Evolutionary conservation across 2,888 invertebrate genomes (phyloP), one percentile per base, ranked within the genome.

Genomic region (Tachystola acroxantha): DNA sequence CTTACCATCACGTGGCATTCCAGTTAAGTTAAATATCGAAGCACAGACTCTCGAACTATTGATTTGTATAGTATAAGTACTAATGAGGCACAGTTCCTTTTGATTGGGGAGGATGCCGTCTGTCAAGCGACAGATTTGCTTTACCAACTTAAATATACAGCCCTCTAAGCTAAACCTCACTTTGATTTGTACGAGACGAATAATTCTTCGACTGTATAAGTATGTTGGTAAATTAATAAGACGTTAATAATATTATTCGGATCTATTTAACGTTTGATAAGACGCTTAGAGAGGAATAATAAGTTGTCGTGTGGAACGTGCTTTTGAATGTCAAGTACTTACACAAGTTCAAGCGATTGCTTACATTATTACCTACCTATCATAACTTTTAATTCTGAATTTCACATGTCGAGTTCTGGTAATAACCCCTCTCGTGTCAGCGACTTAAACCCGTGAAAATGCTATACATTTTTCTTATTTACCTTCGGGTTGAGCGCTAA

Each of bases 161-260:
- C 14, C 16, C 16, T 1, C 7, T 12, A 32, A 11, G 11, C 3
- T 3, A 20, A 2, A 22, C 2, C 1, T 22, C 3, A 9, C 9
- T 11, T n/a, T 9, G 22, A 24, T 13, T 4, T n/a, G n/a, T 2
- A n/a, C 3, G 4, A 24, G 22, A n/a, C 10, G 9, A 19, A 7
- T 11, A 32, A 3, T 11, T 32, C 2, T 11, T 10, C 36, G 4
- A 10, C 4, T 28, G 37, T 11, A 34, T 11, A 6, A 11, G 19
- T 40, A 46, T 42, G 10, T 47, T 52, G 50, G 62, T 60, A 37
- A 40, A 36, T 39, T 40, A 39, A 35, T 74, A 76, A 75, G 62
- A 69, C 58, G 62, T 63, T 77, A 75, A 77, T 76, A 69, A 69
- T 56, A 69, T 76, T 76, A 77, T 61, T 61, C 54, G 66, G 64